Base-by-base conservation (phyloP, 1,140 invertebrate species). In the Neotoxoptera formosana region DNA sequence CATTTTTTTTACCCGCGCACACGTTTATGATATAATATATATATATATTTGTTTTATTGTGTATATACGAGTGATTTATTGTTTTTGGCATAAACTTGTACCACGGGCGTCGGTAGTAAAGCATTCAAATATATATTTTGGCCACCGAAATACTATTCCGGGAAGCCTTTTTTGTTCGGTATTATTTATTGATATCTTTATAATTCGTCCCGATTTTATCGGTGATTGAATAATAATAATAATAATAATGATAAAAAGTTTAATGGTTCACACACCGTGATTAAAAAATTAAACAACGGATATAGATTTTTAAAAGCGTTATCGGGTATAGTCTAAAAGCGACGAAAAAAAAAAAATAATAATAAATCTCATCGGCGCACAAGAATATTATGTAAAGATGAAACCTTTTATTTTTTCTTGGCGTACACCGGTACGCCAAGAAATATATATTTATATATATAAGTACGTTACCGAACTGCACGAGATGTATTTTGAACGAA, bases 31-130 rank as follows among this genome's bases (percentile, higher is more conserved):
- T 47, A 45, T 84, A 9, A 17, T 91, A 45, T 45, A 67, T 67
- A 45, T 67, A 76, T 91, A 45, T n/a, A 88, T n/a, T 41, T n/a
- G 30, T 90, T 90, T 60, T 41, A 41, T 90, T 90, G 17, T 90
- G 30, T 91, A 83, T 21, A 81, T 67, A 76, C 67, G 60, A 25
- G 47, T 92, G 67, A 92, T 92, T 92, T 92, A 92, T 92, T 36
- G 91, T 92, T 92, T 92, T 83, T 92, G 47, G 91, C 91, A 83
- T 92, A 92, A 76, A 81, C 91, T 92, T 51, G 34, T 34, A 34
- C 60, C 30, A 76, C 30, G 67, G 7, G 47, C 45, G 21, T 51
- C 1, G 67, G 41, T 47, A 76, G 67, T 47, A 91, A 92, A 92
- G 21, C 91, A 83, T 83, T 92, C 90, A 48, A 92, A 92, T 41